phyloP scores from a whole-genome alignment of 2,113 vertebrate genomes.

The Muscicapa adusta region DNA sequence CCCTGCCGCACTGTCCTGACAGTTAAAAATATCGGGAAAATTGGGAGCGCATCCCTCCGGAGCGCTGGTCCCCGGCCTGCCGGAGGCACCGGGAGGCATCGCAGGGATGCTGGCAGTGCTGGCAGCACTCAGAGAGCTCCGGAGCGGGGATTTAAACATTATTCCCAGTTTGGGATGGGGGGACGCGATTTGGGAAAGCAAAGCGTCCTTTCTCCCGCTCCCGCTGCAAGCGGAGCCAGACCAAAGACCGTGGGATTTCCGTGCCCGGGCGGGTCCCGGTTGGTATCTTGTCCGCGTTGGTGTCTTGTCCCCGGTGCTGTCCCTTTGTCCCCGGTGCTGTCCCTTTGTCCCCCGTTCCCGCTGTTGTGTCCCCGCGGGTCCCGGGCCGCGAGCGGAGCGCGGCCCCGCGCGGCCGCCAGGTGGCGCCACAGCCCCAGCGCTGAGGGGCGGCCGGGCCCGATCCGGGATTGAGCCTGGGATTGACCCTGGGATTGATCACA shows the following conservation, averaged over 20 bases:
- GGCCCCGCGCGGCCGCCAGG: conserved; percentile 48
- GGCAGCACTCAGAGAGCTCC: not conserved
- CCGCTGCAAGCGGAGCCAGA: not conserved
- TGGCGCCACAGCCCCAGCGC: conserved; percentile 63
- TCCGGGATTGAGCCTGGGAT: too few species aligned
- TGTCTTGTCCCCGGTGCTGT: not conserved
- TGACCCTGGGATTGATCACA: too few species aligned
- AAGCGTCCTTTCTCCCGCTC: not conserved
- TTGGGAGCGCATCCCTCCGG: not conserved
- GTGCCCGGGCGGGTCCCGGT: conserved; percentile 3
- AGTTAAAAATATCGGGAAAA: not conserved
- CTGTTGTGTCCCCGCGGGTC: not conserved
- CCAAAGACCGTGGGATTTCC: conserved; percentile 60
- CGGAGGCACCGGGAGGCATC: not conserved
- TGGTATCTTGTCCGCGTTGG: conserved; percentile 25
- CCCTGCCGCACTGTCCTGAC: not conserved
- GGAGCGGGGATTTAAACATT: not conserved
- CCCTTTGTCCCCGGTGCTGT: not conserved
- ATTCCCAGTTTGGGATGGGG: not conserved
- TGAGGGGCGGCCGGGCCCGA: not conserved
- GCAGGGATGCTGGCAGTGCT: not conserved
- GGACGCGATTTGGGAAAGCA: not conserved
- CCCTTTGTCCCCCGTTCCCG: not conserved
- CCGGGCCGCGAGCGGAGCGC: too few species aligned
- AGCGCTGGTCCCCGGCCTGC: not conserved